Evolutionary conservation across 2,113 vertebrate species (phyloP).

Genomic region (Ictidomys tridecemlineatus): DNA sequence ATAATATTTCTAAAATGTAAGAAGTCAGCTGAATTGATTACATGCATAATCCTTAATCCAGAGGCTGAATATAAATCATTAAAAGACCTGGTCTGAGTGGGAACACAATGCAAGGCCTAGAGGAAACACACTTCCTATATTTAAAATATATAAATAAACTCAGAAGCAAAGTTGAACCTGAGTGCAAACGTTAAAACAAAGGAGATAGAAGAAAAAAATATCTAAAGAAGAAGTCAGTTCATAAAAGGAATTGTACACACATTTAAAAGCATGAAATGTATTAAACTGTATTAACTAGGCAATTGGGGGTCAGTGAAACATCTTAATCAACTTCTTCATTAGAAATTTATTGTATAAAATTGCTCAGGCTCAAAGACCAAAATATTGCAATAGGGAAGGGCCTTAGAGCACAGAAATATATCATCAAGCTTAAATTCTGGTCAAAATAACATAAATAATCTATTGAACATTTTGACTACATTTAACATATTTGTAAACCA

Average conservation of each 20-base stretch:
- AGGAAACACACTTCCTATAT: background rate
- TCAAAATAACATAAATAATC: background rate
- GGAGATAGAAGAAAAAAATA: background rate
- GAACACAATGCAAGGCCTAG: background rate
- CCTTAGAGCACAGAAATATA: background rate
- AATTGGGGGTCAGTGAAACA: background rate
- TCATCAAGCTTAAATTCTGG: background rate
- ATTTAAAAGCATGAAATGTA: background rate
- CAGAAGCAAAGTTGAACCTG: background rate
- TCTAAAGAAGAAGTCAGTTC: background rate
- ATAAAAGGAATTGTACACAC: background rate
- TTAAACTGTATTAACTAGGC: background rate
- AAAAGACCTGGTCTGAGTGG: background rate
- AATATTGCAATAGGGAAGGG: background rate
- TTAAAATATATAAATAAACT: background rate
- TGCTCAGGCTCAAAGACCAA: background rate
- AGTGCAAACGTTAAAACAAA: background rate
- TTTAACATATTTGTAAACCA: conserved; percentile 9
- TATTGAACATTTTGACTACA: background rate
- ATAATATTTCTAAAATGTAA: background rate
- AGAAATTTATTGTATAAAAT: conserved; percentile 18
- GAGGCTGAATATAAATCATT: background rate
- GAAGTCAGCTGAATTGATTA: background rate
- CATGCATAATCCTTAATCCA: background rate
- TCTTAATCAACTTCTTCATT: background rate